phyloP scores from a whole-genome alignment of 64 coral and sea anemone species.

The Cladopsammia gracilis region DNA sequence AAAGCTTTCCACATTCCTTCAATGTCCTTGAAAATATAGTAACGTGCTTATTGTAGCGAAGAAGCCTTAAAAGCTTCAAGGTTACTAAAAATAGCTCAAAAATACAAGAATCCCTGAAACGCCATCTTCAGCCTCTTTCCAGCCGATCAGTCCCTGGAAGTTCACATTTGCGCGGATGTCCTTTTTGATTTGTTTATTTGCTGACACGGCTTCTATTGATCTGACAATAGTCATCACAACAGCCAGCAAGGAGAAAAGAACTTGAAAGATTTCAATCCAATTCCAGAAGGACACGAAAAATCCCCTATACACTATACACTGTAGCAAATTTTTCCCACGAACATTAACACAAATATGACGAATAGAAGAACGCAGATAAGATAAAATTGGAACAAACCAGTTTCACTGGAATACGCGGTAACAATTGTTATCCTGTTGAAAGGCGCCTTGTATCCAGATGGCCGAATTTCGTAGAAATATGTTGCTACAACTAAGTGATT shows the following conservation, averaged over 20 bases:
- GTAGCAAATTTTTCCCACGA: slow-evolving; percentile 32
- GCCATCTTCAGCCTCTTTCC: background rate
- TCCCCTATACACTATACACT: background rate
- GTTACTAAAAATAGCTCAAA: no score
- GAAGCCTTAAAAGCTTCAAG: background rate
- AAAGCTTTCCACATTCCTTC: background rate
- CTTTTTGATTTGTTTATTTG: background rate
- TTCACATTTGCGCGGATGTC: slow-evolving; percentile 17
- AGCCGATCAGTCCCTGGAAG: background rate
- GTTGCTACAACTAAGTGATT: slow-evolving; percentile 26
- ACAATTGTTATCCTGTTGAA: slow-evolving; percentile 20
- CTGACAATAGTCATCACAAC: background rate
- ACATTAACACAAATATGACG: slow-evolving; percentile 40
- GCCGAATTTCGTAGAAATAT: slow-evolving; percentile 48
- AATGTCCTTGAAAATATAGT: background rate
- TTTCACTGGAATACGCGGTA: slow-evolving; percentile 45
- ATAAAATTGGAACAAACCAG: slow-evolving; percentile 19
- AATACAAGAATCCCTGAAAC: slow-evolving; percentile 3
- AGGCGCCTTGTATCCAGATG: slow-evolving; percentile 32
- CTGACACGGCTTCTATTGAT: background rate
- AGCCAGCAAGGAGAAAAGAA: background rate
- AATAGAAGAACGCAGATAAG: background rate
- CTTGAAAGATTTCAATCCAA: background rate
- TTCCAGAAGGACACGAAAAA: slow-evolving; percentile 24
- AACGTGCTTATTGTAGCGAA: slow-evolving; percentile 36